These are phyloP conservation scores for Phenganax marumi DNA, from an alignment of 92 coral and sea anemone genomes.

Conservation along the genomic window DNA sequence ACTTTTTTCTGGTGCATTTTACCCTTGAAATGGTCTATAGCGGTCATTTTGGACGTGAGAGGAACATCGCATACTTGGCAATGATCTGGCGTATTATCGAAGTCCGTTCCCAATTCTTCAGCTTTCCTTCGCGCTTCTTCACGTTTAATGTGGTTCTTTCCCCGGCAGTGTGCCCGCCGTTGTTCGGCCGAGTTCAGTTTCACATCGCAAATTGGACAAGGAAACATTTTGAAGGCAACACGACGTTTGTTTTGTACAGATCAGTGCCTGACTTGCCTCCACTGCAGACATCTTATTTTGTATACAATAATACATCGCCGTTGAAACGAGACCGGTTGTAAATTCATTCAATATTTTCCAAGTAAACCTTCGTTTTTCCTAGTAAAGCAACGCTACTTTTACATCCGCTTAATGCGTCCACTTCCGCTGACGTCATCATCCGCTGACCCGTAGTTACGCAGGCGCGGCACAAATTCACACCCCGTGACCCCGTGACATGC, in stretches of 20 bases:
- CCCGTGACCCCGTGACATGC: too few relatives aligned
- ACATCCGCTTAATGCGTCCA: constrained; percentile 15
- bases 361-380: constrained; percentile 41
- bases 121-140: constrained; percentile 53
- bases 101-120: constrained; percentile 45
- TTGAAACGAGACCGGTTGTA: constrained; percentile 48
- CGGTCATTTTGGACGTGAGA: constrained; percentile 57
- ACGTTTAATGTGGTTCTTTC: constrained; percentile 55
- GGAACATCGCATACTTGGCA: constrained; percentile 58
- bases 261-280: background rate
- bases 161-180: constrained; percentile 50
- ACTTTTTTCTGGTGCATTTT: constrained; percentile 54
- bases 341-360: constrained; percentile 27
- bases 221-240: constrained; percentile 40
- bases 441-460: constrained; percentile 13
- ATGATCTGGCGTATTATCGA: constrained; percentile 52
- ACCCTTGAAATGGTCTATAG: constrained; percentile 61
- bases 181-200: constrained; percentile 57
- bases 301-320: constrained; percentile 39
- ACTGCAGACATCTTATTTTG: constrained; percentile 35
- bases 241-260: background rate
- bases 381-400: constrained; percentile 39
- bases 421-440: background rate
- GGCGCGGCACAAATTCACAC: background rate
- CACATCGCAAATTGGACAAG: constrained; percentile 58